Percentiles rank a stretch among this genome's conserved stretches.
Evolutionary conservation across 2,113 vertebrate genomes (phyloP).

Genomic region (Anolis carolinensis): DNA sequence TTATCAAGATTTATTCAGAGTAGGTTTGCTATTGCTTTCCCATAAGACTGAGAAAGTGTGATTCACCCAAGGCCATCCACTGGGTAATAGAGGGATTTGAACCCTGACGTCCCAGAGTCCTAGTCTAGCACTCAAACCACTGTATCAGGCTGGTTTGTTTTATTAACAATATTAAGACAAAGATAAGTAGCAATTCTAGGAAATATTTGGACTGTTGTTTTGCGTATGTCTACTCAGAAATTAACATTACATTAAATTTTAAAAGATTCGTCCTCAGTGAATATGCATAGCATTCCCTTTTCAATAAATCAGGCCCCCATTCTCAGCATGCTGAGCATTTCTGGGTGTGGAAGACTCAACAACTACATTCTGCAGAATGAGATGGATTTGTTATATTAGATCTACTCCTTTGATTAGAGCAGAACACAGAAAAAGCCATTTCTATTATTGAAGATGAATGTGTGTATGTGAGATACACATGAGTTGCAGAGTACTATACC

Average conservation of each 20-base stretch:
- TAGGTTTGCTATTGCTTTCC: too few species aligned
- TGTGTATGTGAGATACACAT: background rate
- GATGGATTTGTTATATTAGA: background rate
- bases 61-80: too few species aligned
- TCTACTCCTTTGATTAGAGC: background rate
- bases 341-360: background rate
- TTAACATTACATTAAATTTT: background rate
- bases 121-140: too few species aligned
- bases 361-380: background rate
- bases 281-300: background rate
- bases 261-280: background rate
- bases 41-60: too few species aligned
- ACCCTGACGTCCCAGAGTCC: too few species aligned
- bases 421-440: background rate
- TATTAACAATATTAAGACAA: background rate
- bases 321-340: background rate
- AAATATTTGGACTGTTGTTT: background rate
- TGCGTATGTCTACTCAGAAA: background rate
- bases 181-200: background rate
- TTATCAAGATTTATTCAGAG: too few species aligned
- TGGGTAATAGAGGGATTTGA: too few species aligned
- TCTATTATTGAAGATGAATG: background rate
- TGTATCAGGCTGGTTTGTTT: too few species aligned
- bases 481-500: background rate
- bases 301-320: background rate